These are phyloP conservation scores for Megalops cyprinoides DNA, from an alignment of 2,797 vertebrate genomes.

Conservation along the genomic window DNA sequence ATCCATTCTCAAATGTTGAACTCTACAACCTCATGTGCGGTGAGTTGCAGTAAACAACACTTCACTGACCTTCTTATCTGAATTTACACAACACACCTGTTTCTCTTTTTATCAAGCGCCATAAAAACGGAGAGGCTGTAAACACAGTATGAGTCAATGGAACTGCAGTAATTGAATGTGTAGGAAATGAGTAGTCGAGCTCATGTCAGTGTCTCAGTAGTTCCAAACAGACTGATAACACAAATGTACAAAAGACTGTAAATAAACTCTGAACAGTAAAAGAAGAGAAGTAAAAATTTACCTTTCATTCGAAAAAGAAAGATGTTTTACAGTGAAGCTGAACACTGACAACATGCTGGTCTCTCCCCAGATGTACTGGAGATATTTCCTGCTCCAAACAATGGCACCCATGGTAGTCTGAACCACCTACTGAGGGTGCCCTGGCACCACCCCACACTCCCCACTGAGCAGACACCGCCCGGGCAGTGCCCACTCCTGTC, in stretches of 20 bases:
- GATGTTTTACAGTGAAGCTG: no score
- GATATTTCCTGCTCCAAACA: constrained; percentile 68
- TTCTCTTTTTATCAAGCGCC: neutral
- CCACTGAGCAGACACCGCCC: constrained; percentile 55
- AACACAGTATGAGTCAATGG: no score
- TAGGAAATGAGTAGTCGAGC: no score
- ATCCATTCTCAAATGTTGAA: constrained; percentile 75
- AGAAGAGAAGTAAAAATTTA: neutral
- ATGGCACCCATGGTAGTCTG: constrained; percentile 78
- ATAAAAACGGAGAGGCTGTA: neutral
- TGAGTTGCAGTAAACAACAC: constrained; percentile 42
- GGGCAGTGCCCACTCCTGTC: constrained; percentile 50
- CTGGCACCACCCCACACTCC: constrained; percentile 43
- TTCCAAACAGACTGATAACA: no score
- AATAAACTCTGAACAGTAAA: neutral
- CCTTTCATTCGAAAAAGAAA: no score
- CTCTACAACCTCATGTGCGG: constrained; percentile 82
- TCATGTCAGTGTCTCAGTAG: no score
- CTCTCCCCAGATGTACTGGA: constrained; percentile 75
- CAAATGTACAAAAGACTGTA: neutral
- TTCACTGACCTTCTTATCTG: neutral
- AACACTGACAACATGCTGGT: no score
- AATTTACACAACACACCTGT: neutral
- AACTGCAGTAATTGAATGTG: no score
- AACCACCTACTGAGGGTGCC: constrained; percentile 72